Evolutionary conservation across 1,140 invertebrate species (phyloP).

Genomic region (Dendroctonus ponderosae): DNA sequence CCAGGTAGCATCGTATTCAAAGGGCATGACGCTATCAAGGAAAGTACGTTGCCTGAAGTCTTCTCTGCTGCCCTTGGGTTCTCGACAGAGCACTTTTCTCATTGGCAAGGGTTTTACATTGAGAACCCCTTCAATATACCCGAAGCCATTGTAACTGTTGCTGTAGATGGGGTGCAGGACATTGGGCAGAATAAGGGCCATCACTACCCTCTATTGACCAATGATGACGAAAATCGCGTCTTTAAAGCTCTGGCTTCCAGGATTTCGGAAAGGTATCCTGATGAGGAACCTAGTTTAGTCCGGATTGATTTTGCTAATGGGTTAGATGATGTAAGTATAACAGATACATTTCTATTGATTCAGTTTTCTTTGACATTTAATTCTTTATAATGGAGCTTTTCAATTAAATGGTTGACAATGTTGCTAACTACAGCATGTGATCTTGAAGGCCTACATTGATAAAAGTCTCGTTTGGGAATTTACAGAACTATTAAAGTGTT

Average conservation of each 20-base stretch:
- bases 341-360: neutral
- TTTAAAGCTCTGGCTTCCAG: constrained; percentile 59
- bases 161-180: constrained; percentile 66
- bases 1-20: constrained; percentile 66
- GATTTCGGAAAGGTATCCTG: constrained; percentile 58
- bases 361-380: neutral
- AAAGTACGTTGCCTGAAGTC: constrained; percentile 69
- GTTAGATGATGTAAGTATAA: constrained; percentile 59
- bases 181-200: constrained; percentile 56
- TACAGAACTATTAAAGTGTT: too few relatives aligned
- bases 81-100: constrained; percentile 62
- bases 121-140: constrained; percentile 74
- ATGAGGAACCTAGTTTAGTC: constrained; percentile 59
- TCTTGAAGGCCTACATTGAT: too few relatives aligned
- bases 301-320: constrained; percentile 65
- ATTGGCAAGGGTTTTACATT: constrained; percentile 70
- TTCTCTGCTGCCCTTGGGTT: constrained; percentile 68
- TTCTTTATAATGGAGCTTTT: too few relatives aligned
- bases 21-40: constrained; percentile 59
- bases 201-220: constrained; percentile 60
- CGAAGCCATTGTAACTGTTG: constrained; percentile 72
- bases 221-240: constrained; percentile 64
- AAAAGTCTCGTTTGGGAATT: too few relatives aligned
- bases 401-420: too few relatives aligned
- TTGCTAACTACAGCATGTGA: too few relatives aligned